These are phyloP conservation scores for Catostylus mosaicus DNA, from an alignment of 30 jellyfish, hydroid and myxozoan genomes.

Conservation along the genomic window DNA sequence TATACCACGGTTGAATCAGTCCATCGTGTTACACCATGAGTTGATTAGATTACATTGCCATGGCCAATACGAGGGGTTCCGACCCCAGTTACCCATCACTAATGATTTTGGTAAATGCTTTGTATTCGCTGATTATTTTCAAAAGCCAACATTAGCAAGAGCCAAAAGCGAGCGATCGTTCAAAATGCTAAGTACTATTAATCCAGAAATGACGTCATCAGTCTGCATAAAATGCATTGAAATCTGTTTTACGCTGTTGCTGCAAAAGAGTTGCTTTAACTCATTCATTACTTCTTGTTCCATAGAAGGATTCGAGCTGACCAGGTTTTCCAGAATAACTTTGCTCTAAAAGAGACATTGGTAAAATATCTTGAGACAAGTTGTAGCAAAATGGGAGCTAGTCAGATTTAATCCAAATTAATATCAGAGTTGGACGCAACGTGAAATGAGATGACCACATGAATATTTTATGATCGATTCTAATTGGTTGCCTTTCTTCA, in stretches of 20 bases:
- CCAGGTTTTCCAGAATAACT: constrained; percentile 54
- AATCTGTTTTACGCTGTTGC: neutral
- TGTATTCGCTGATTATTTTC: neutral
- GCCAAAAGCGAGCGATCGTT: constrained; percentile 32
- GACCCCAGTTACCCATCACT: neutral
- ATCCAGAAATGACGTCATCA: constrained; percentile 71
- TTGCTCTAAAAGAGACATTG: constrained; percentile 59
- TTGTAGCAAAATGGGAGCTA: no score
- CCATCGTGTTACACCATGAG: no score
- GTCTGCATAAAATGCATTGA: constrained; percentile 61
- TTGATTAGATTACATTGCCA: no score
- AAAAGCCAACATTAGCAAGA: constrained; percentile 66
- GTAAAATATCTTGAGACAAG: no score
- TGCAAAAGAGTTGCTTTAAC: constrained; percentile 31
- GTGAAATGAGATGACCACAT: no score
- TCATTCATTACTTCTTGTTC: constrained; percentile 3
- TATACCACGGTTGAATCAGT: no score
- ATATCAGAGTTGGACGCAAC: no score
- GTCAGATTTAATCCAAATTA: no score
- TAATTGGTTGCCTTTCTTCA: no score
- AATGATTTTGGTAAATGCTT: neutral
- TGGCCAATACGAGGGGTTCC: neutral
- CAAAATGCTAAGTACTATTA: constrained; percentile 28
- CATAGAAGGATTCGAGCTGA: constrained; percentile 4
- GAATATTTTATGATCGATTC: no score